Evolutionary conservation across 2,888 invertebrate species (phyloP), one percentile per base, ranked within the genome.

Genomic region (Clunio marinus): DNA sequence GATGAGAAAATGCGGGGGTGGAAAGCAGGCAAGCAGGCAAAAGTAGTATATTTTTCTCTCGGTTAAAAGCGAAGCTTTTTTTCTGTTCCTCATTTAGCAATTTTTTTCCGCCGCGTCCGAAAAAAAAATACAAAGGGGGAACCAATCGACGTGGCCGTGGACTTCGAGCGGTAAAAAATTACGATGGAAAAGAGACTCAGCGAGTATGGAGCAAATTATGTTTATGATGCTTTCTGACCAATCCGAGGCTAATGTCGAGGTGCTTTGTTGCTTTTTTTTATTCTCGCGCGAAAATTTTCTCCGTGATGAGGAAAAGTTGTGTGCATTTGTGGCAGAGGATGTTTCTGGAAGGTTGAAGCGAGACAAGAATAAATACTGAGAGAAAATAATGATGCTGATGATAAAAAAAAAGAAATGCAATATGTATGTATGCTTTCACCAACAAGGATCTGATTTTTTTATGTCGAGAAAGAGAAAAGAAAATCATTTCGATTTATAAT

Each of bases 111-210:
- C 41, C 41, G 41, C 41, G 41, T 41, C 41, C 41, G 41, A 41
- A 41, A 41, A 41, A 41, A 41, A 41, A 41, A 41, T 41, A 5
- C 32, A 32, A 32, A n/a, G 7, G 41, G 41, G 41, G 62, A 59
- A 62, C 62, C 62, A 62, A 62, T 62, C 62, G 62, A 62, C 62
- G 62, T 41, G 17, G 41, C 37, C 62, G 62, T 62, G 62, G 62
- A 62, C 62, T 62, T 62, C 41, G 41, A 41, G 41, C 41, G 41
- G 41, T 41, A 41, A 41, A 41, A 62, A 62, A 62, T 62, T 62
- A 62, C 62, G 62, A 62, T 62, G 35, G 62, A 62, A 62, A 58
- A 62, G 35, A 41, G 41, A 37, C 41, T 41, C n/a, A 15, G 4
- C 41, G 41, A 41, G 41, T 41, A 41, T 41, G 41, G 41, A 41